Conservation (phyloP, 2,888 invertebrate species). For the Punctoribates punctum region DNA sequence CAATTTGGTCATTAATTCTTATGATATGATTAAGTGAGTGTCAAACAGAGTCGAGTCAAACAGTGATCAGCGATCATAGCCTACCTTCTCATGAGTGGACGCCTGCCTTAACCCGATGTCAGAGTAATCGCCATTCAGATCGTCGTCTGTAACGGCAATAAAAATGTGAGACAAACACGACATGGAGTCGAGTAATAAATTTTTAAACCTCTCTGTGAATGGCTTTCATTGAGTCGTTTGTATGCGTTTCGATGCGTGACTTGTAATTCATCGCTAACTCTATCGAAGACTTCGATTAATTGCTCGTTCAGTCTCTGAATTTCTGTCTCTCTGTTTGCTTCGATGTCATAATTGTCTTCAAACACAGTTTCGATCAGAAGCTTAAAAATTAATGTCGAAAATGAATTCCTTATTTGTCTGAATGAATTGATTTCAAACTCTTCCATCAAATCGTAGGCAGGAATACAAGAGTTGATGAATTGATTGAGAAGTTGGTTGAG, state of each 20-base stretch:
- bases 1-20: not conserved
- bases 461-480: conserved; percentile 1
- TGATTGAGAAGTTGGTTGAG: conserved; percentile 4
- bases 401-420: conserved; percentile 23
- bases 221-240: not conserved
- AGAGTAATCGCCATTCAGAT: not conserved
- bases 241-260: conserved; percentile 12
- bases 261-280: conserved; percentile 4
- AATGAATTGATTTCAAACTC: not conserved
- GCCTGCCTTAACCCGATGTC: not conserved
- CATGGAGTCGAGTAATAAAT: not conserved
- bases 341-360: not conserved
- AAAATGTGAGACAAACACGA: not conserved
- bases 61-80: not conserved
- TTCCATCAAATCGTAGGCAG: not conserved
- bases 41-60: not conserved
- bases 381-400: conserved; percentile 14
- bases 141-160: not conserved
- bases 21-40: conserved; percentile 20
- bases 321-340: not conserved
- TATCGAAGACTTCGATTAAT: conserved; percentile 27
- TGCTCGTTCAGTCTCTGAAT: conserved; percentile 21
- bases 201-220: not conserved
- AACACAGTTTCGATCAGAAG: not conserved
- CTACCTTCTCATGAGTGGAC: conserved; percentile 11